phyloP scores from a whole-genome alignment of 2,113 vertebrate species.

The Strix aluco region DNA sequence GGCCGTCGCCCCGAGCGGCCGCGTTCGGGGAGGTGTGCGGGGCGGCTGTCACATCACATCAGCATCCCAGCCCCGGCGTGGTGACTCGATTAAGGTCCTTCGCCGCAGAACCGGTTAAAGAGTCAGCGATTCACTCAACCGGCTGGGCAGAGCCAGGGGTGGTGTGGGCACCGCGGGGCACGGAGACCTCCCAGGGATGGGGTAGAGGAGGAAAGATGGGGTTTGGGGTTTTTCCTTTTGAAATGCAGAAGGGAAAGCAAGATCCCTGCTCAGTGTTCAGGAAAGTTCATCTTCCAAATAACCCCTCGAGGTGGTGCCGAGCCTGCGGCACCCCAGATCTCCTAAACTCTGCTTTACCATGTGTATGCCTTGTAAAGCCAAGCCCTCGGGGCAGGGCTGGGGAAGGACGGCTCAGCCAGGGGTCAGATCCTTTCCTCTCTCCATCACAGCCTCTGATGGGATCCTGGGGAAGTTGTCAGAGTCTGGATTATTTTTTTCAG shows the following conservation, averaged over 20 bases:
- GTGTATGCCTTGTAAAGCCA: too few species aligned
- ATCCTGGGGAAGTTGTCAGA: background rate
- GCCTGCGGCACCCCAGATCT: background rate
- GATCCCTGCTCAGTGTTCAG: fast-evolving
- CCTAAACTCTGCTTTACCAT: background rate
- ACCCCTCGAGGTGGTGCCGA: background rate
- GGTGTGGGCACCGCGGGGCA: background rate
- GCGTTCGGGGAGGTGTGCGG: slow-evolving; percentile 12
- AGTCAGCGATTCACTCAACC: slow-evolving; percentile 2
- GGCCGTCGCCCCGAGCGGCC: background rate
- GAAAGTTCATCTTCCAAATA: background rate
- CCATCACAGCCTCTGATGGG: background rate
- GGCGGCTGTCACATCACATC: slow-evolving; percentile 64
- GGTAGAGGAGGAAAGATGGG: fast-evolving
- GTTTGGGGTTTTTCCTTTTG: background rate
- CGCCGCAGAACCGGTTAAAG: background rate
- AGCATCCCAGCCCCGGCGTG: background rate
- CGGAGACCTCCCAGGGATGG: background rate
- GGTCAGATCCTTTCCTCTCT: background rate
- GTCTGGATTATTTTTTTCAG: background rate
- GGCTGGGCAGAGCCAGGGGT: slow-evolving; percentile 15
- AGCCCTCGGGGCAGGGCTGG: background rate
- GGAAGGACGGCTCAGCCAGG: background rate
- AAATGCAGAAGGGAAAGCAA: fast-evolving
- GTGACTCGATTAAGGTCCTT: background rate